phyloP scores from a whole-genome alignment of 35 echinoderm and acorn worm species.

The Acanthaster planci region DNA sequence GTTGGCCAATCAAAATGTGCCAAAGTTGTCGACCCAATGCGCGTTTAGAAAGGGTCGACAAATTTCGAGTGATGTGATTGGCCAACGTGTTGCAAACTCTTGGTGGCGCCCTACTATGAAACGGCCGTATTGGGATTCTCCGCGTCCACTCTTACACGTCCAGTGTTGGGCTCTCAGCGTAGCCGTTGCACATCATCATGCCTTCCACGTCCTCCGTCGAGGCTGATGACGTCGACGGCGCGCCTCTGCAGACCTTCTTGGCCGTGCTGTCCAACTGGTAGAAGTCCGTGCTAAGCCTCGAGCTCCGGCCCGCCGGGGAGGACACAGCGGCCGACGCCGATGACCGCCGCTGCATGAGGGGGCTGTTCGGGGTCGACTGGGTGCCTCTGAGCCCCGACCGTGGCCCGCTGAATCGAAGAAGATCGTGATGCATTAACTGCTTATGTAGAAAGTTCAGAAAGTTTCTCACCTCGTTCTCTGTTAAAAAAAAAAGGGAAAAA shows the following conservation, averaged over 20 bases:
- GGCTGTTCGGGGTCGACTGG: conserved; percentile 11
- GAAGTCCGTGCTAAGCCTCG: conserved; percentile 20
- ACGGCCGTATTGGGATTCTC: too few relatives aligned
- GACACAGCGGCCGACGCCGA: not conserved
- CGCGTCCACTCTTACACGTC: not conserved
- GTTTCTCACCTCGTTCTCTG: conserved; percentile 19
- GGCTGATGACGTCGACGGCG: not conserved
- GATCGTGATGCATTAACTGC: conserved; percentile 45
- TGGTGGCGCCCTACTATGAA: too few relatives aligned
- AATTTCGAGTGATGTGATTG: too few relatives aligned
- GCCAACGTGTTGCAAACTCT: too few relatives aligned
- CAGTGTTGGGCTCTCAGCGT: conserved; percentile 1
- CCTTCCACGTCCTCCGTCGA: not conserved
- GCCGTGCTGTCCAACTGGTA: conserved; percentile 21
- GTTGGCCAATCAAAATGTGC: too few relatives aligned
- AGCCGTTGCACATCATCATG: conserved; percentile 6
- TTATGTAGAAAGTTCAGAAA: conserved; percentile 41
- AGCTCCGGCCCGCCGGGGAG: not conserved
- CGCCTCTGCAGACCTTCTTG: not conserved
- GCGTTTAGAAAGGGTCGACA: too few relatives aligned
- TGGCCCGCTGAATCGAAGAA: conserved; percentile 18
- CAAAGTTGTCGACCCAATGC: too few relatives aligned
- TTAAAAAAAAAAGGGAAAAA: not conserved
- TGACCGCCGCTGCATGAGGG: conserved; percentile 1
- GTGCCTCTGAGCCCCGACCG: not conserved